Base-by-base conservation (phyloP, 1,140 invertebrate genomes). In the Ceratina australensis region DNA sequence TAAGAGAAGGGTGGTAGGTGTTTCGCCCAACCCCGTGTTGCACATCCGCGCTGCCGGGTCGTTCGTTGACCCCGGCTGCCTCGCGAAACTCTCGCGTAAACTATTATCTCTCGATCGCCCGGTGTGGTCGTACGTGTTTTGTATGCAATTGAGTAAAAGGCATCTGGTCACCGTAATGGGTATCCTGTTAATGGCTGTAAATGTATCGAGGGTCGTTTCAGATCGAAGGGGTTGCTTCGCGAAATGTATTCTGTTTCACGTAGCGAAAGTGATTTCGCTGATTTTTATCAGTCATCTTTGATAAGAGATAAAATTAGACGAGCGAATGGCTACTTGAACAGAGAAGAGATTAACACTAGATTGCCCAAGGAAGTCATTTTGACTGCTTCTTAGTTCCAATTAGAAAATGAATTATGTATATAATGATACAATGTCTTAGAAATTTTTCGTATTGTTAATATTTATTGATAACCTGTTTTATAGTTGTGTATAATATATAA, bases 61-160 rank as follows among this genome's bases (percentile, higher is more conserved):
- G 87, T 86, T 76, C 84, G 81, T 84, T 88, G 87, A 88, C 86
- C 87, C 81, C 87, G 79, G 67, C 49, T 60, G 72, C 63, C 59
- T 75, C 74, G 64, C 78, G 75, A 83, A 81, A 84, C 78, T 78
- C 71, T 72, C 57, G 59, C 60, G 56, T 63, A 68, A 80, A 78
- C 87, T 80, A 85, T 88, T 85, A 86, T 86, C 87, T 86, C 64
- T 57, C 72, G 50, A 60, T 78, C 81, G 78, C 68, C 68, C 77
- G 57, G 65, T 64, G 67, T 78, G n/a, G n/a, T n/a, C n/a, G n/a
- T n/a, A n/a, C n/a, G 56, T 50, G 18, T 20, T 24, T 66, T 24
- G 15, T 50, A 13, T 5, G 16, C n/a, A 66, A 66, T 66, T 8
- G 63, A 49, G 63, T 49, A 65, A 65, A 16, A 49, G 20, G 33